Evolutionary conservation across 1,140 invertebrate genomes (phyloP).

Genomic region (Microplitis mediator): DNA sequence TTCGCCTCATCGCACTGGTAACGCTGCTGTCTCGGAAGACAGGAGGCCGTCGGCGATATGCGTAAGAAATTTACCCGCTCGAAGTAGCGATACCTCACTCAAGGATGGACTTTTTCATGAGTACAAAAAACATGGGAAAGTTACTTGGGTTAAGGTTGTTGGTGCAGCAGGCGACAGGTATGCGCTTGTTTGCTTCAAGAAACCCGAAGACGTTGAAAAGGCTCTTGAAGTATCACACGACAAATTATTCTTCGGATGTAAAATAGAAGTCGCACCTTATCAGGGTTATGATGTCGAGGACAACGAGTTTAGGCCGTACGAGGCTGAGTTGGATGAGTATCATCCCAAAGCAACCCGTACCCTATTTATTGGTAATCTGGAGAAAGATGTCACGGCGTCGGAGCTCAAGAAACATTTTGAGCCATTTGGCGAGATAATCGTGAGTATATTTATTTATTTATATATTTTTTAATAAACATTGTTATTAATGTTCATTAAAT

Average conservation of each 20-base stretch:
- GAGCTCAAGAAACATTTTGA: constrained; percentile 91
- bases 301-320: constrained; percentile 89
- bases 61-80: constrained; percentile 85
- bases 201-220: constrained; percentile 94
- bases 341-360: constrained; percentile 92
- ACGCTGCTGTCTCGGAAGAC: constrained; percentile 67
- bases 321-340: constrained; percentile 93
- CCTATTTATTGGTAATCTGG: constrained; percentile 89
- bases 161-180: constrained; percentile 82
- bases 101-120: constrained; percentile 98
- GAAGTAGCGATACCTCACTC: constrained; percentile 90
- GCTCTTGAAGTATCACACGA: constrained; percentile 94
- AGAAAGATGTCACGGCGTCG: constrained; percentile 88
- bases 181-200: constrained; percentile 92
- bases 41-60: constrained; percentile 85
- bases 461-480: too few relatives aligned
- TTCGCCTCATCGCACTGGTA: constrained; percentile 54
- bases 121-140: constrained; percentile 98
- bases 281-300: constrained; percentile 86
- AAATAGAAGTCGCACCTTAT: constrained; percentile 89
- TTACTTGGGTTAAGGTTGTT: constrained; percentile 90
- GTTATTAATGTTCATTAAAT: too few relatives aligned
- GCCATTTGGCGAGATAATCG: constrained; percentile 94
- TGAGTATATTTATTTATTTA: constrained; percentile 59
- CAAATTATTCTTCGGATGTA: constrained; percentile 94